phyloP scores from a whole-genome alignment of 2,888 invertebrate genomes.

The Sphaeridia pumilis region DNA sequence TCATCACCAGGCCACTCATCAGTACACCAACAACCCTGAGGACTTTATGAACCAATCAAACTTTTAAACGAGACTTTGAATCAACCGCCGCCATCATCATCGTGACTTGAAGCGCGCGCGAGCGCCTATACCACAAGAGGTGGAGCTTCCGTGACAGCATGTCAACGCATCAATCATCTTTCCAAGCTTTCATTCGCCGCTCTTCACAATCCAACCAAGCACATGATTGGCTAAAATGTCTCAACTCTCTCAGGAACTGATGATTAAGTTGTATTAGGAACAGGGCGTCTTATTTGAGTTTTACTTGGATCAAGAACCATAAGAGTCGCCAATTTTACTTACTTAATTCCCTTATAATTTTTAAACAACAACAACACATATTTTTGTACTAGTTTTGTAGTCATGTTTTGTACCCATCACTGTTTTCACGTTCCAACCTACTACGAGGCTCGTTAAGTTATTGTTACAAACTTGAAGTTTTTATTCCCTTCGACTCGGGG shows the following conservation, averaged over 20 bases:
- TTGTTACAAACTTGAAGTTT: too few species aligned
- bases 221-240: too few species aligned
- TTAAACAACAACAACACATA: background rate
- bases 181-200: too few species aligned
- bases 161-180: too few species aligned
- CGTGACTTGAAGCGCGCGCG: background rate
- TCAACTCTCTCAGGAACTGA: too few species aligned
- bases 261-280: slow-evolving; percentile 33
- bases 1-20: too few species aligned
- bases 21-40: slow-evolving; percentile 33
- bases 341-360: background rate
- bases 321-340: background rate
- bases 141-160: too few species aligned
- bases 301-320: slow-evolving; percentile 15
- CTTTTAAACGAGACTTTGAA: slow-evolving; percentile 22
- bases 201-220: too few species aligned
- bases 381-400: background rate
- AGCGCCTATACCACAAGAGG: too few species aligned
- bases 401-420: background rate
- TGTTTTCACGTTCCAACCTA: background rate
- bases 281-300: slow-evolving; percentile 26
- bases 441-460: background rate
- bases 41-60: slow-evolving; percentile 33
- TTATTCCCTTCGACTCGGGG: background rate
- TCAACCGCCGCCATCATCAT: background rate